Conservation (phyloP, 2,888 invertebrate genomes). For the Trissolcus japonicus region DNA sequence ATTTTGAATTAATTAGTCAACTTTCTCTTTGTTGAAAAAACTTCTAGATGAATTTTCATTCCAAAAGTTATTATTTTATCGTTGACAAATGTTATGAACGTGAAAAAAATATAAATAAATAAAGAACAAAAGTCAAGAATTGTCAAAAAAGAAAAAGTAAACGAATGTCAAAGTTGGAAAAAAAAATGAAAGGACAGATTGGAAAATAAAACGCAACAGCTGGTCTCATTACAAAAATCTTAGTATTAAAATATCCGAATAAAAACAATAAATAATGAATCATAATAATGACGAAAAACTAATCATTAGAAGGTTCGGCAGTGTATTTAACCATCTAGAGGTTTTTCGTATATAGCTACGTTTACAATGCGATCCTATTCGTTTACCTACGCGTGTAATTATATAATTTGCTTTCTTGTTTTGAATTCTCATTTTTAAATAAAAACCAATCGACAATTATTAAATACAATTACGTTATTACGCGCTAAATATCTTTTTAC, state of each 20-base stretch:
- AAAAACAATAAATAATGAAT: conserved; percentile 76
- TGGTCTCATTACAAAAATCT: conserved; percentile 75
- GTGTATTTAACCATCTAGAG: conserved; percentile 73
- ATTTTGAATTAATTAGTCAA: too few species aligned
- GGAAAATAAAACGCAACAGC: conserved; percentile 49
- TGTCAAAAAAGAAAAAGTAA: background rate
- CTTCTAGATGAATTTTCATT: too few species aligned
- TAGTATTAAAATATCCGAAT: conserved; percentile 77
- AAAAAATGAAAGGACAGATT: background rate
- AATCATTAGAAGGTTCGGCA: conserved; percentile 75
- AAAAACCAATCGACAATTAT: conserved; percentile 63
- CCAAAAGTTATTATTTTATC: too few species aligned
- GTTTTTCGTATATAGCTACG: conserved; percentile 69
- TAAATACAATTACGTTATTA: conserved; percentile 67
- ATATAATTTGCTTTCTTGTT: conserved; percentile 58
- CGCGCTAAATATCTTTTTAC: conserved; percentile 62
- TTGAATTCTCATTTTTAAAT: conserved; percentile 61
- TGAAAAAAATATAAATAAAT: background rate
- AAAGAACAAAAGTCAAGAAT: background rate
- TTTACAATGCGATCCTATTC: conserved; percentile 67
- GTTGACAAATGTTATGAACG: background rate
- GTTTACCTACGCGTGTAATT: conserved; percentile 61
- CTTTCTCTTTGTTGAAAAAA: too few species aligned
- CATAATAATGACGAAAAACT: conserved; percentile 71
- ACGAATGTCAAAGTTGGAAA: background rate